phyloP scores from a whole-genome alignment of 2,888 invertebrate species.

The Clusia tigrina region DNA sequence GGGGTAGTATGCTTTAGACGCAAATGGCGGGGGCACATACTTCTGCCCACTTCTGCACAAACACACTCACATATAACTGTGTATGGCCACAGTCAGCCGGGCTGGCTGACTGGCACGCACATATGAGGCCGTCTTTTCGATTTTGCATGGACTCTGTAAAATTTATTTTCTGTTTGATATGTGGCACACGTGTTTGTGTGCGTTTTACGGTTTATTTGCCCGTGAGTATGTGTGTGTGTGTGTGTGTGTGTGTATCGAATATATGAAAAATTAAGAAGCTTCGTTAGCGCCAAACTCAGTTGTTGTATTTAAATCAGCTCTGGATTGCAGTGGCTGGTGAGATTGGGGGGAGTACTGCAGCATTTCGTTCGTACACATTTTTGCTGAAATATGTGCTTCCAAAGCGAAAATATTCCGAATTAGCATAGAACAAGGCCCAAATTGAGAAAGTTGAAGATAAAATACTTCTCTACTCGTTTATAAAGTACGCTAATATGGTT shows the following conservation, averaged over 20 bases:
- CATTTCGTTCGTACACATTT: background rate
- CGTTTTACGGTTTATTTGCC: constrained; percentile 12
- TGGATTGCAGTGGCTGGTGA: background rate
- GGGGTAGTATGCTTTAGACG: background rate
- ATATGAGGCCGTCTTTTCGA: constrained; percentile 39
- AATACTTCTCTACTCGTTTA: too few species aligned
- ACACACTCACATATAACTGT: background rate
- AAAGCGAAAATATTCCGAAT: too few species aligned
- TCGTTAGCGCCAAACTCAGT: constrained; percentile 14
- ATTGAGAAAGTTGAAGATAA: too few species aligned
- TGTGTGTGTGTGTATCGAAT: constrained; percentile 21
- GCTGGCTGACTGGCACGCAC: background rate
- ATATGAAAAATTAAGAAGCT: constrained; percentile 18
- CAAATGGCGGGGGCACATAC: too few species aligned
- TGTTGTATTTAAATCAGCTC: constrained; percentile 11
- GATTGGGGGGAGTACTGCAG: background rate
- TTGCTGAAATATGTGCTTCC: background rate
- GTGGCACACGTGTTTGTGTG: constrained; percentile 39
- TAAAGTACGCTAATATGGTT: too few species aligned
- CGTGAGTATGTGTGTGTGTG: constrained; percentile 17
- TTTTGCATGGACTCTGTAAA: constrained; percentile 48
- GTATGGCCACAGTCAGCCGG: background rate
- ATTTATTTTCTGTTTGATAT: constrained; percentile 48
- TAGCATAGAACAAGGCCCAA: too few species aligned
- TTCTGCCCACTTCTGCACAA: background rate